Conservation (phyloP, 2,113 vertebrate genomes). For the Pteronura brasiliensis region DNA sequence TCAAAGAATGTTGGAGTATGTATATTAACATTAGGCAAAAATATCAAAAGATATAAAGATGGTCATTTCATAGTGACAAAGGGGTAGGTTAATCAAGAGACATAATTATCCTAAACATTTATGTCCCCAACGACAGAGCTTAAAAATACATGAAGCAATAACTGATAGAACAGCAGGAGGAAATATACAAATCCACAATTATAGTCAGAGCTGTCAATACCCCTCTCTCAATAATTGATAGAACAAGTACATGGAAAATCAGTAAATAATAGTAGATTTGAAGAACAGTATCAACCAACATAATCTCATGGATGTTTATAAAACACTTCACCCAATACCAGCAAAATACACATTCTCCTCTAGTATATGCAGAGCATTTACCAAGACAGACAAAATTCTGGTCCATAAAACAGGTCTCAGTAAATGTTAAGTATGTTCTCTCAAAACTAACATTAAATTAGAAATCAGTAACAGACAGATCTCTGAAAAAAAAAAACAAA, state of each 20-base stretch:
- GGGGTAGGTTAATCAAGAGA: background rate
- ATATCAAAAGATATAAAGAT: background rate
- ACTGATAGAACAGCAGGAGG: background rate
- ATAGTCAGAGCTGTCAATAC: background rate
- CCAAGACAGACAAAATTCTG: background rate
- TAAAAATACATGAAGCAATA: constrained; percentile 16
- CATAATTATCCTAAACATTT: background rate
- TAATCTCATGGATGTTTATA: background rate
- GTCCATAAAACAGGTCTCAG: background rate
- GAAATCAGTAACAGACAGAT: background rate
- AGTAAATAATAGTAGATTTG: background rate
- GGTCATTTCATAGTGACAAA: background rate
- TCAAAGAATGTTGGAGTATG: background rate
- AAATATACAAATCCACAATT: background rate
- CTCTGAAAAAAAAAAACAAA: background rate
- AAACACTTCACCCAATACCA: background rate
- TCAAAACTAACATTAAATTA: background rate
- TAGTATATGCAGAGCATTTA: background rate
- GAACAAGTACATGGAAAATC: background rate
- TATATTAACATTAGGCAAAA: background rate
- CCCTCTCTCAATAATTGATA: background rate
- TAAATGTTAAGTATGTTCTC: background rate
- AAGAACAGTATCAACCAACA: background rate
- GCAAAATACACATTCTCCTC: background rate
- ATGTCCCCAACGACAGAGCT: background rate